These are phyloP conservation scores for Microtus oregoni DNA, from an alignment of 2,113 vertebrate genomes.

Conservation along the genomic window DNA sequence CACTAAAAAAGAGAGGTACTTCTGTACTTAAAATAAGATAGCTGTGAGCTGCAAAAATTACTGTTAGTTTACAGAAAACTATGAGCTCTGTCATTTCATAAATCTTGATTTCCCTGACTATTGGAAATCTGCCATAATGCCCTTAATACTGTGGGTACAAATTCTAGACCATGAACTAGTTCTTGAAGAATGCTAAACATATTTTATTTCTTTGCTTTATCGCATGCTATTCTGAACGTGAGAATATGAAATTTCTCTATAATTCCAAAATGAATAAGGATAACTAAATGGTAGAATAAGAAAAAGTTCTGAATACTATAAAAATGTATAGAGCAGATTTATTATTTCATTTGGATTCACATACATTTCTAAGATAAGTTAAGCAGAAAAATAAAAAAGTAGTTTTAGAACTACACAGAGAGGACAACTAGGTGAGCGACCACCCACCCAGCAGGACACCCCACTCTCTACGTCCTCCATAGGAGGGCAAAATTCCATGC, in stretches of 20 bases:
- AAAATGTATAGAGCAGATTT: slow-evolving; percentile 20
- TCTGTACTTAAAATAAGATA: neutral
- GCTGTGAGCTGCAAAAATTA: neutral
- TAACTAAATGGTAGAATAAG: slow-evolving; percentile 43
- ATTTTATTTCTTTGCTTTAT: neutral
- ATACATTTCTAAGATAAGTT: slow-evolving; percentile 34
- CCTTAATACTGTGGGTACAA: neutral
- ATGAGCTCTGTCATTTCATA: neutral
- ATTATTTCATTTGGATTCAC: slow-evolving; percentile 45
- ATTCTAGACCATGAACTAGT: neutral
- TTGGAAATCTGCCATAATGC: neutral
- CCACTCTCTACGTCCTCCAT: too few relatives aligned
- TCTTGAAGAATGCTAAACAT: slow-evolving; percentile 26
- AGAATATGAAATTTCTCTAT: neutral
- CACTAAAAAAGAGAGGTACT: neutral
- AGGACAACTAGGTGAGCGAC: too few relatives aligned
- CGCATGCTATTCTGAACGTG: neutral
- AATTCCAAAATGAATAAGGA: neutral
- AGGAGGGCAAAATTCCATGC: too few relatives aligned
- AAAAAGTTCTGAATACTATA: slow-evolving; percentile 9
- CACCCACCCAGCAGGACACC: too few relatives aligned
- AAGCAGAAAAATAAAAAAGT: slow-evolving; percentile 36
- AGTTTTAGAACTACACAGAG: neutral
- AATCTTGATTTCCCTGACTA: neutral
- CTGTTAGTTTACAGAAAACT: neutral